Conservation (phyloP, 1,140 invertebrate genomes). For the Magallana gigas region DNA sequence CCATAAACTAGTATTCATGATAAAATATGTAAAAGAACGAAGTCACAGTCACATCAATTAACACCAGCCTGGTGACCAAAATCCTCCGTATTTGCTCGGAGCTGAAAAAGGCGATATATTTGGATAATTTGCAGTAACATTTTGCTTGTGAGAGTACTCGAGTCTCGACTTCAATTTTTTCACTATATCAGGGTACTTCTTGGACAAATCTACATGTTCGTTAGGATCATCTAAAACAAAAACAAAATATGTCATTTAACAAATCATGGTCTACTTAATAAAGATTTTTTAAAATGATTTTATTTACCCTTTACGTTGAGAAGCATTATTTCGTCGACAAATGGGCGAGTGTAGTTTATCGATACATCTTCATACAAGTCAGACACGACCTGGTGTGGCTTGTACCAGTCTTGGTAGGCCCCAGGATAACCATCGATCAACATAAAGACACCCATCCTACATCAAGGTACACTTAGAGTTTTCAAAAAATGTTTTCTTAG, state of each 20-base stretch:
- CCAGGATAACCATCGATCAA: conserved; percentile 60
- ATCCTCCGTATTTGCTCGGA: background rate
- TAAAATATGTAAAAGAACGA: too few relatives aligned
- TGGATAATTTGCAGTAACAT: background rate
- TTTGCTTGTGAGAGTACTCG: background rate
- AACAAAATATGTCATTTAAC: background rate
- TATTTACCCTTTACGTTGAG: conserved; percentile 32
- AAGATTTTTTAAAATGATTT: background rate
- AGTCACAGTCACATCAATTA: background rate
- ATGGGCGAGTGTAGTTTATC: background rate
- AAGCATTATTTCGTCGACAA: conserved; percentile 14
- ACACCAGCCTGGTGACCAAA: conserved; percentile 12
- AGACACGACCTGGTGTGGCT: conserved; percentile 41
- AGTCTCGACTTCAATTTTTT: background rate
- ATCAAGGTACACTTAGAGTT: background rate
- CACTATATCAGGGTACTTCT: background rate
- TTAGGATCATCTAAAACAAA: background rate
- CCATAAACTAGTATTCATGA: too few relatives aligned
- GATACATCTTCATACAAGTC: background rate
- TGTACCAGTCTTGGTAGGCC: conserved; percentile 59
- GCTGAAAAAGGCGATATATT: background rate
- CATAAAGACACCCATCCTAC: conserved; percentile 60
- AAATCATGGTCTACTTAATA: background rate
- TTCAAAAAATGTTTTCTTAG: too few relatives aligned
- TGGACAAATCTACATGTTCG: conserved; percentile 5